Evolutionary conservation across 2,113 vertebrate species (phyloP), one percentile per base, ranked within the genome.

Genomic region (Silurus glanis): DNA sequence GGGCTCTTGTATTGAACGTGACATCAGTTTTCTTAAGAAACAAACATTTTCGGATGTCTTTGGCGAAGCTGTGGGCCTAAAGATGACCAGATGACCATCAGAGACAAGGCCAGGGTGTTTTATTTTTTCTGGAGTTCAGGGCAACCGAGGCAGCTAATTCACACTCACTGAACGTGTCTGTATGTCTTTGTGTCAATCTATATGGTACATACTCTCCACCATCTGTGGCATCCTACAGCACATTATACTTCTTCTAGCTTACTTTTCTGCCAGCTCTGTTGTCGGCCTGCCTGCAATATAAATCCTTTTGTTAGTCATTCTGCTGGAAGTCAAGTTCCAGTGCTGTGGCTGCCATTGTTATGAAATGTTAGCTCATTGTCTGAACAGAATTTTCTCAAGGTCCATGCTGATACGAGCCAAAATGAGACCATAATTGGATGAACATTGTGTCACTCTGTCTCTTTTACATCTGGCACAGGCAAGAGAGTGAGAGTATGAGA

Each of bases 391-490:
- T 76, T 51, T 76, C 49, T 23, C 51, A 78, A 78, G 72, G 23
- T 55, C 9, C 56, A 21, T 80, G 8, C 78, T 80, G 28, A 37
- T 45, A 80, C 21, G 56, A 59, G 76, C 55, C 55, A 59, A 28
- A 80, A 59, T 58, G 53, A 59, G 78, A 80, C 3, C 14, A 37
- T 80, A 80, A 80, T 55, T 59, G 76, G 55, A 45, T 80, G 56
- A 19, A 59, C 16, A 80, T 12, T 80, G 25, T 80, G n/a, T 28
- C 53, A 25, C 55, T 37, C 14, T 80, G 58, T 58, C 37, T 58
- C 9, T 28, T 58, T 55, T 12, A 45, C 6, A 19, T 71, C 47
- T 9, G 3, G n/a, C 10, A 53, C 5, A n/a, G 47, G 23, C 4
- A 2, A 13, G 71, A 21, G 6, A 47, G 16, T 7, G 67, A 9